phyloP scores from a whole-genome alignment of 2,113 vertebrate genomes.

The Perca schrenkii region DNA sequence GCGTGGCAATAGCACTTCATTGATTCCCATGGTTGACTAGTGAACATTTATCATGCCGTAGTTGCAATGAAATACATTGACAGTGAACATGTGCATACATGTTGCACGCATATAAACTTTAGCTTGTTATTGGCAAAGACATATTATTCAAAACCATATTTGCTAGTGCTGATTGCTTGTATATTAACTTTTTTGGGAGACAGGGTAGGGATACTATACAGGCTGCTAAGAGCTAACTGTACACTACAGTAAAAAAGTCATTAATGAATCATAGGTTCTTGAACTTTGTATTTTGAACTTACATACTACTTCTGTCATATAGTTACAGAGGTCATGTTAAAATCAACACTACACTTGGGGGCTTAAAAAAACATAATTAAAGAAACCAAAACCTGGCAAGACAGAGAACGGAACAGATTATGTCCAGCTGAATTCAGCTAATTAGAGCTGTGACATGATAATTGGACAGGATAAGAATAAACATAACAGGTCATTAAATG shows the following conservation, averaged over 20 bases:
- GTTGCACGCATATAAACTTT: neutral
- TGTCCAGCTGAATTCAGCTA: conserved; percentile 48
- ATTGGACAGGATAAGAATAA: conserved; percentile 63
- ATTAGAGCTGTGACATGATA: conserved; percentile 65
- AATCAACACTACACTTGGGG: neutral
- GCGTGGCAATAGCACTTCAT: no score
- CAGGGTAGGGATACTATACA: neutral
- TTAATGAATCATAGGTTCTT: neutral
- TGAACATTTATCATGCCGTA: neutral
- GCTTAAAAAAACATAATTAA: conserved; percentile 31
- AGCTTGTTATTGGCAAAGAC: neutral
- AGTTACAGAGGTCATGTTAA: conserved; percentile 1
- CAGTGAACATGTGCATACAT: neutral
- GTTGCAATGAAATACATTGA: neutral
- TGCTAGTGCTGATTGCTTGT: neutral
- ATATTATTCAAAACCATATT: neutral
- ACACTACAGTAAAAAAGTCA: neutral
- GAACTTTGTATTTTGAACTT: neutral
- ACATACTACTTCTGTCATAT: neutral
- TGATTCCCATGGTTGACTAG: no score
- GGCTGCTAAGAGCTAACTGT: neutral
- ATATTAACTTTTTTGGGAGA: neutral
- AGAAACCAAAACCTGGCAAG: conserved; percentile 1
- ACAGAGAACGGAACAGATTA: conserved; percentile 5
- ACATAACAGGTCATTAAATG: conserved; percentile 64